Percentiles rank a stretch among this genome's conserved stretches.
phyloP scores from a whole-genome alignment of 2,888 invertebrate species.

The Erebia ligea region DNA sequence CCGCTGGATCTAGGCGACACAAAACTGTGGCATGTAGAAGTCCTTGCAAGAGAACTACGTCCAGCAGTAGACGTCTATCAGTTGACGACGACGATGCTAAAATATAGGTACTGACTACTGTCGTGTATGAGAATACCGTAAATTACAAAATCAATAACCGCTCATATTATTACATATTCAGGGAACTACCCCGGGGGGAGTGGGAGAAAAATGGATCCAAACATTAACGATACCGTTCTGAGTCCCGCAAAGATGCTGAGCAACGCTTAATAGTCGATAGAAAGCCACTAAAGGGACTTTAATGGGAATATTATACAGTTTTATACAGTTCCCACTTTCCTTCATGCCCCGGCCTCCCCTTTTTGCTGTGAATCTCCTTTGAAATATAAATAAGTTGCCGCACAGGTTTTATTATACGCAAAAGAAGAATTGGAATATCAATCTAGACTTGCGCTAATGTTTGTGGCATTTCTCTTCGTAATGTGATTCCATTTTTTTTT shows the following conservation, averaged over 20 bases:
- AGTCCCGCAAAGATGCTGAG: slow-evolving; percentile 74
- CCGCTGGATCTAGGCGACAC: too few species aligned
- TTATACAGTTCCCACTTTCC: slow-evolving; percentile 65
- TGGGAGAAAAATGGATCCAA: slow-evolving; percentile 64
- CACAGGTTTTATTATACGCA: slow-evolving; percentile 33
- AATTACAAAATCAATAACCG: slow-evolving; percentile 27
- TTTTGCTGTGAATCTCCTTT: slow-evolving; percentile 34
- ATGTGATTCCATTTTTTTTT: too few species aligned
- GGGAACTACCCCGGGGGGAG: slow-evolving; percentile 57
- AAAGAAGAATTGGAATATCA: slow-evolving; percentile 28
- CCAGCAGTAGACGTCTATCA: too few species aligned
- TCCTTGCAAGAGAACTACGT: too few species aligned
- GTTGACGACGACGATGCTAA: too few species aligned
- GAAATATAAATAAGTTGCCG: slow-evolving; percentile 41
- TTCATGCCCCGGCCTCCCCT: slow-evolving; percentile 40
- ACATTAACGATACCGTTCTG: slow-evolving; percentile 77
- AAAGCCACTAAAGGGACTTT: slow-evolving; percentile 67
- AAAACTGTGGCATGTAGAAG: too few species aligned
- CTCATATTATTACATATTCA: slow-evolving; percentile 63
- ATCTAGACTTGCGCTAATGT: slow-evolving; percentile 23
- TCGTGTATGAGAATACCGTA: background rate
- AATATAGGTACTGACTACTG: too few species aligned
- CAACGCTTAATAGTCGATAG: slow-evolving; percentile 73
- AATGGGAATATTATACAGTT: slow-evolving; percentile 80
- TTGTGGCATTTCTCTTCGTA: background rate